These are phyloP conservation scores for Dryobates pubescens DNA, from an alignment of 2,797 vertebrate genomes.

Conservation along the genomic window DNA sequence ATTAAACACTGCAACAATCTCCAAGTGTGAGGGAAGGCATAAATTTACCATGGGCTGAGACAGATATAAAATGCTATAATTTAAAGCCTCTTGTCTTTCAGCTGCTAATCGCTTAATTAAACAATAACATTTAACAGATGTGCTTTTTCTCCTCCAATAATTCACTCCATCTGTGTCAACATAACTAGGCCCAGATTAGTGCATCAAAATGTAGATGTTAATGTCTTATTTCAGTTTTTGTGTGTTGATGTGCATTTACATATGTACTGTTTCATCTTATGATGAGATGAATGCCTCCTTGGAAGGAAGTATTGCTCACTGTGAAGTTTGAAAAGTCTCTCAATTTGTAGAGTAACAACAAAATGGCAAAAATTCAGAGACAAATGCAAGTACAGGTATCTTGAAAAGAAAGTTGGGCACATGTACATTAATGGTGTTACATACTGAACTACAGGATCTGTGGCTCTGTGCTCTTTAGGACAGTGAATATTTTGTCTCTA, in stretches of 20 bases:
- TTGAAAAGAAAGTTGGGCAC: neutral
- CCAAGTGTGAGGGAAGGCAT: neutral
- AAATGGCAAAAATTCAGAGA: neutral
- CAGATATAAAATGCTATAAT: constrained; percentile 42
- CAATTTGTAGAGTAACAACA: neutral
- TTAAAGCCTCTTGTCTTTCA: constrained; percentile 57
- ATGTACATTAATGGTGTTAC: neutral
- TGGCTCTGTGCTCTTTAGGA: neutral
- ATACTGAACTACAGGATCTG: neutral
- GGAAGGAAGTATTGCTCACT: neutral
- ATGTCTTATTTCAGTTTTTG: constrained; percentile 45
- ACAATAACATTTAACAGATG: constrained; percentile 64
- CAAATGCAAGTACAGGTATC: neutral
- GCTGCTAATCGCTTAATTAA: constrained; percentile 68
- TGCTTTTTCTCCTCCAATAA: constrained; percentile 64
- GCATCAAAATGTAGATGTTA: constrained; percentile 41
- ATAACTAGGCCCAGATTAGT: constrained; percentile 56
- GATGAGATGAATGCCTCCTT: constrained; percentile 18
- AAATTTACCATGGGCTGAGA: fast-evolving
- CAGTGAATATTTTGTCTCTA: neutral
- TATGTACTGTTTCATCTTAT: constrained; percentile 31
- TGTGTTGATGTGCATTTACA: constrained; percentile 31
- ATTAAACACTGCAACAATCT: fast-evolving
- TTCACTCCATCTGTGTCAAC: constrained; percentile 60
- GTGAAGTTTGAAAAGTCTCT: neutral